phyloP scores from a whole-genome alignment of 2,888 invertebrate genomes.

The Ormyrus thymus region DNA sequence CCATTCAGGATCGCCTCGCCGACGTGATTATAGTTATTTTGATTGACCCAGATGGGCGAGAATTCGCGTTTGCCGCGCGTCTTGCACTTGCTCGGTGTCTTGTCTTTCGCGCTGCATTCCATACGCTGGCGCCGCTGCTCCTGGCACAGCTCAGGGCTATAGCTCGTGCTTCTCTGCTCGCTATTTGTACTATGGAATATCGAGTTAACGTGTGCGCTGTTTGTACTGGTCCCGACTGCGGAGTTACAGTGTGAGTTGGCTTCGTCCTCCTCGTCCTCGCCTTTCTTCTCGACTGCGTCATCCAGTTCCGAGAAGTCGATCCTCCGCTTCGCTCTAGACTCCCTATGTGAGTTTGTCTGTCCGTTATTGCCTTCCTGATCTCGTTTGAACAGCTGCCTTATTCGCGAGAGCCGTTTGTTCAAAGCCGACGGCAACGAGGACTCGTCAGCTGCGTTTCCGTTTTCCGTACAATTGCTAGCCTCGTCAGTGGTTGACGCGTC shows the following conservation, averaged over 20 bases:
- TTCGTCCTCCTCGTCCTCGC: slow-evolving; percentile 64
- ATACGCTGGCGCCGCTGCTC: not conserved
- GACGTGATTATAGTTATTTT: slow-evolving; percentile 47
- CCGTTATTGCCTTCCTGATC: slow-evolving; percentile 55
- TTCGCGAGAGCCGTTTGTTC: slow-evolving; percentile 68
- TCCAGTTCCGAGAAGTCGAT: slow-evolving; percentile 63
- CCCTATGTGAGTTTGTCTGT: too few species aligned
- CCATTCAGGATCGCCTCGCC: too few species aligned
- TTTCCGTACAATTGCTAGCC: slow-evolving; percentile 29
- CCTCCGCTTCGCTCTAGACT: slow-evolving; percentile 59
- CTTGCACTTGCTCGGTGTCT: slow-evolving; percentile 5
- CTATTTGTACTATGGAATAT: slow-evolving; percentile 67
- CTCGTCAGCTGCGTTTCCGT: not conserved
- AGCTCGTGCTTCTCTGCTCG: slow-evolving; percentile 48
- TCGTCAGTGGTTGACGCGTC: slow-evolving; percentile 10
- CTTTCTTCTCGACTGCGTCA: slow-evolving; percentile 61
- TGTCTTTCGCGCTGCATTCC: slow-evolving; percentile 5
- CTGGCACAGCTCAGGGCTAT: not conserved
- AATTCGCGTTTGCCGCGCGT: slow-evolving; percentile 44
- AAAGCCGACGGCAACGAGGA: slow-evolving; percentile 54
- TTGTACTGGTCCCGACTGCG: slow-evolving; percentile 59
- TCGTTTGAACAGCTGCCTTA: slow-evolving; percentile 69
- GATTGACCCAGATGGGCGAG: slow-evolving; percentile 54
- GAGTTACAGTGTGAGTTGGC: slow-evolving; percentile 42
- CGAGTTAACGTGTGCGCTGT: slow-evolving; percentile 63